phyloP scores from a whole-genome alignment of 2,113 vertebrate species.

The cattle (Bos taurus) region DNA sequence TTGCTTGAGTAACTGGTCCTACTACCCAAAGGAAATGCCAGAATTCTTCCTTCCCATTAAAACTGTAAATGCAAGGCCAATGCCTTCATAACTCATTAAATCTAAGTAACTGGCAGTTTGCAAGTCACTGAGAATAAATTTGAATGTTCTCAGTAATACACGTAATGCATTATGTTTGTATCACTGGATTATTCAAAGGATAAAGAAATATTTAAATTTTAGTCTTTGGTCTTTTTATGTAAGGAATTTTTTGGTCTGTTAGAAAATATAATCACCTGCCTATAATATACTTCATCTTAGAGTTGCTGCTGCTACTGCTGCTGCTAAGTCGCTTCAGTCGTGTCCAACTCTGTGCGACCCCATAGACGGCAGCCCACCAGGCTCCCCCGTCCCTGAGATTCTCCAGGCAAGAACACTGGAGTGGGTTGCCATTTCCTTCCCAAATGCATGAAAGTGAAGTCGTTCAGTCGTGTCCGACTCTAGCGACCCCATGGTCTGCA shows the following conservation, averaged over 20 bases:
- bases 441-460: too few relatives aligned
- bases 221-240: neutral
- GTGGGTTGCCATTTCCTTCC: too few relatives aligned
- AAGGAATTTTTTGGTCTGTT: neutral
- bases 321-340: too few relatives aligned
- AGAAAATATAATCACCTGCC: neutral
- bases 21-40: neutral
- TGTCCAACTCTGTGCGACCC: too few relatives aligned
- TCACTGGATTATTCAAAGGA: neutral
- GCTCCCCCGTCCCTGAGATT: too few relatives aligned
- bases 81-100: constrained; percentile 2
- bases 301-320: neutral
- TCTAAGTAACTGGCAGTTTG: neutral
- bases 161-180: neutral
- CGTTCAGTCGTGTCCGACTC: too few relatives aligned
- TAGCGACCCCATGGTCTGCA: too few relatives aligned
- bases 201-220: neutral
- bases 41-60: neutral
- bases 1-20: neutral
- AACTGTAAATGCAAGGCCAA: neutral
- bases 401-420: too few relatives aligned
- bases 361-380: too few relatives aligned
- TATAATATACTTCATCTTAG: neutral
- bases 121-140: constrained; percentile 16
- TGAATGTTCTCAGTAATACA: neutral